These are phyloP conservation scores for Gulo gulo DNA, from an alignment of 2,113 vertebrate genomes.

Conservation along the genomic window DNA sequence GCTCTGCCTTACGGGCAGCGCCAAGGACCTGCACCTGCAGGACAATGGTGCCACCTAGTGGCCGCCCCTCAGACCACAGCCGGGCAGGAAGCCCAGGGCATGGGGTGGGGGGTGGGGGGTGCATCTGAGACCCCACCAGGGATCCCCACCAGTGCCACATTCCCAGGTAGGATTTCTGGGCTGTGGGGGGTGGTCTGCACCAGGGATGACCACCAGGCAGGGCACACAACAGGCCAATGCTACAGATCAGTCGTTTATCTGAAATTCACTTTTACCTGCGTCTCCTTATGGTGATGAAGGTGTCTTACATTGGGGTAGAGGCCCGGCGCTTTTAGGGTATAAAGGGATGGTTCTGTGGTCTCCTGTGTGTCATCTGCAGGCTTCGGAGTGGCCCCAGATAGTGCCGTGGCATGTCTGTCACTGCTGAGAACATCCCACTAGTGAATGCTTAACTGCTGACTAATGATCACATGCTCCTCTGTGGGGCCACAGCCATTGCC, in stretches of 20 bases:
- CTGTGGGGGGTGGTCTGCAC: not conserved
- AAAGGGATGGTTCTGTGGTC: not conserved
- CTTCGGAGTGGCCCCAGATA: fast-evolving
- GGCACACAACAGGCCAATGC: fast-evolving
- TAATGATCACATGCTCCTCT: fast-evolving
- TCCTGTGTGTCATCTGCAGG: not conserved
- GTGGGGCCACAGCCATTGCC: fast-evolving
- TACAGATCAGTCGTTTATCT: fast-evolving
- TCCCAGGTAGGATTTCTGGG: not conserved
- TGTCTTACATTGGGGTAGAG: no score
- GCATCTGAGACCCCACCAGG: not conserved
- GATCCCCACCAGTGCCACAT: fast-evolving
- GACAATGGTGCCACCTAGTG: slow-evolving; percentile 39
- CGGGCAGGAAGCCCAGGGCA: not conserved
- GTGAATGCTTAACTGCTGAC: not conserved
- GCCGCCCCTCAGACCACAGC: not conserved
- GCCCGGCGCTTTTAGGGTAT: not conserved
- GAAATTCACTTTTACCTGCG: not conserved
- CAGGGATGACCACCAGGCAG: not conserved
- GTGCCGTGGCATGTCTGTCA: fast-evolving
- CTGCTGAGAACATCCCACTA: fast-evolving
- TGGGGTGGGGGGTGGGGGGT: not conserved
- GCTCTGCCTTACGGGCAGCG: fast-evolving
- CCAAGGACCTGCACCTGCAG: fast-evolving
- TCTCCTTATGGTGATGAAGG: no score